Evolutionary conservation across 2,113 vertebrate genomes (phyloP), one percentile per base, ranked within the genome.

Genomic region (Albula goreensis): DNA sequence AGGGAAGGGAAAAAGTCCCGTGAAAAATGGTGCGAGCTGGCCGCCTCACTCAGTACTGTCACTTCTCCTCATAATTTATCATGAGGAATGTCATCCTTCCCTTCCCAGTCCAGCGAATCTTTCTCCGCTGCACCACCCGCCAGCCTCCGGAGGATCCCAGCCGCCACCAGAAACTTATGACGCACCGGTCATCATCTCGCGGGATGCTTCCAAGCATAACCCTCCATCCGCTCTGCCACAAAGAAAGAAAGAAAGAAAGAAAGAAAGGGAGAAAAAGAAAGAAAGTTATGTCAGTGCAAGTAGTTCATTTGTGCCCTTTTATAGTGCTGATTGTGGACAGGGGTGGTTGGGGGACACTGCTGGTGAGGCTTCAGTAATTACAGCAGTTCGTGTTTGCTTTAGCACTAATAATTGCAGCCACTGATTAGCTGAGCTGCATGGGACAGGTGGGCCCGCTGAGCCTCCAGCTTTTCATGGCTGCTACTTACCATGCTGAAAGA

Each of bases 21-120:
- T 79, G 78, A 79, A 50, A 79, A 50, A 17, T 48, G 77, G 77
- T 17, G 63, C 63, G 19, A n/a, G 77, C 31, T 25, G 22, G 63
- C 25, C 12, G 11, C 6, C 50, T 13, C 50, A 5, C 70, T 51
- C 31, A 53, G 51, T 22, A 51, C 50, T 78, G 83, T 85, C 83
- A 85, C 83, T 78, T 49, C 70, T 78, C n/a, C 66, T 51, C 49
- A 50, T 78, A 41, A 19, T 78, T 85, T 49, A 56, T 85, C 83
- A 85, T 74, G 17, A 74, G 83, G 31, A 74, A 79, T 74, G 51
- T 85, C 83, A 25, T 51, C 17, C 74, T 31, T 57, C 31, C 31
- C 83, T 8, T 70, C 22, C 60, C 63, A 49, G 57, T 74, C 82
- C 82, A 74, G 31, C 11, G 63, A 41, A n/a, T 74, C 60, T 60